phyloP scores from a whole-genome alignment of 2,888 invertebrate species.

The Euplagia quadripunctaria region DNA sequence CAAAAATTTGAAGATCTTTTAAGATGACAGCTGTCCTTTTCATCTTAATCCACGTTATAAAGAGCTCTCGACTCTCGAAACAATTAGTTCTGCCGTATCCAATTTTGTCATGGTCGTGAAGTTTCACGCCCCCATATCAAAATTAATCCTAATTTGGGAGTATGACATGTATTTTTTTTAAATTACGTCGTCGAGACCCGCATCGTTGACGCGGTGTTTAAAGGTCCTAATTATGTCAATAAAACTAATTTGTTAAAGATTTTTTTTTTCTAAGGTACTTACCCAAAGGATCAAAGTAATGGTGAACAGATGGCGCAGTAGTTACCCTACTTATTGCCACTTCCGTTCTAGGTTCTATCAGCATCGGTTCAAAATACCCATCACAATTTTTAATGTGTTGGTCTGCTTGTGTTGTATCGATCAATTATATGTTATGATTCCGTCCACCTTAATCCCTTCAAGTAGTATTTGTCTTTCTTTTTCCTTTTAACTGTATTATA shows the following conservation, averaged over 20 bases:
- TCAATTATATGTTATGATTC: background rate
- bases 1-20: constrained; percentile 11
- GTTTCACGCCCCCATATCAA: constrained; percentile 47
- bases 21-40: constrained; percentile 32
- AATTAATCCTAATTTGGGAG: constrained; percentile 46
- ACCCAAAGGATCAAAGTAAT: background rate
- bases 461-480: background rate
- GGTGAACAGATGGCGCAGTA: background rate
- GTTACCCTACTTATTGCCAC: background rate
- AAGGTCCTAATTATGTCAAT: constrained; percentile 21
- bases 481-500: no score
- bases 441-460: background rate
- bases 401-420: background rate
- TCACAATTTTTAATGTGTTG: background rate
- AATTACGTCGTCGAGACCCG: constrained; percentile 34
- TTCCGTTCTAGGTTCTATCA: background rate
- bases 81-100: constrained; percentile 44
- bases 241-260: constrained; percentile 22
- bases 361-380: background rate
- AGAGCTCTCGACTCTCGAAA: constrained; percentile 34
- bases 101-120: constrained; percentile 39
- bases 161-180: constrained; percentile 33
- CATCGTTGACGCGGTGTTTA: constrained; percentile 22
- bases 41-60: constrained; percentile 26
- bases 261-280: background rate